Percentiles rank a stretch among this genome's conserved stretches.
Conservation (phyloP, 2,888 invertebrate genomes). For the Mythimna loreyi region DNA sequence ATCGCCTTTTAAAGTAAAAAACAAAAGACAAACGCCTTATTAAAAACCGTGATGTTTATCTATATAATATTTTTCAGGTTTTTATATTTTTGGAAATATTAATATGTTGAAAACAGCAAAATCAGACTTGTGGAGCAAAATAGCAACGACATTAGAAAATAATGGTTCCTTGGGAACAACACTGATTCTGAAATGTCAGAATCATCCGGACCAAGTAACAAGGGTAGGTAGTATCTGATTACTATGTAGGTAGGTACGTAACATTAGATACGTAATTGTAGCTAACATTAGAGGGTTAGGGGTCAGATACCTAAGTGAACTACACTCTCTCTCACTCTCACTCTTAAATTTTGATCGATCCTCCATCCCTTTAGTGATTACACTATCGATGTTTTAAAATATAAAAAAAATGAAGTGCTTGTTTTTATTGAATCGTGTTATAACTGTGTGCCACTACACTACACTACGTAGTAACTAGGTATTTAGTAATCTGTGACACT, state of each 20-base stretch:
- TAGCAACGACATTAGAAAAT: constrained; percentile 84
- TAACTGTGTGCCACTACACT: too few species aligned
- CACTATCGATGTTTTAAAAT: too few species aligned
- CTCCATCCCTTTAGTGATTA: too few species aligned
- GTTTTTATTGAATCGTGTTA: too few species aligned
- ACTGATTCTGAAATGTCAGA: constrained; percentile 87
- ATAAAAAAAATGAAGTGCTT: too few species aligned
- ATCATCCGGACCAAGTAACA: constrained; percentile 84
- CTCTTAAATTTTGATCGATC: too few species aligned
- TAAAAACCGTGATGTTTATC: constrained; percentile 4
- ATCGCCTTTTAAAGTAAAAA: not conserved
- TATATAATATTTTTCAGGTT: constrained; percentile 78
- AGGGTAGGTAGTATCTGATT: constrained; percentile 68
- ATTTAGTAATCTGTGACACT: too few species aligned
- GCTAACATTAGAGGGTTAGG: too few species aligned
- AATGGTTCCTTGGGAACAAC: constrained; percentile 83
- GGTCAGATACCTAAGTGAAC: too few species aligned
- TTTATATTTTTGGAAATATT: constrained; percentile 93
- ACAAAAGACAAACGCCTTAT: too few species aligned
- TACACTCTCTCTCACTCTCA: too few species aligned
- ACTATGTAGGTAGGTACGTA: not conserved
- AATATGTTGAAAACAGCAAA: constrained; percentile 83
- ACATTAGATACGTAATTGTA: not conserved
- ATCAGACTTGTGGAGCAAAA: constrained; percentile 89
- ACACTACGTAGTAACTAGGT: too few species aligned